Evolutionary conservation across 2,797 vertebrate species (phyloP).

Genomic region (Podarcis lilfordi): DNA sequence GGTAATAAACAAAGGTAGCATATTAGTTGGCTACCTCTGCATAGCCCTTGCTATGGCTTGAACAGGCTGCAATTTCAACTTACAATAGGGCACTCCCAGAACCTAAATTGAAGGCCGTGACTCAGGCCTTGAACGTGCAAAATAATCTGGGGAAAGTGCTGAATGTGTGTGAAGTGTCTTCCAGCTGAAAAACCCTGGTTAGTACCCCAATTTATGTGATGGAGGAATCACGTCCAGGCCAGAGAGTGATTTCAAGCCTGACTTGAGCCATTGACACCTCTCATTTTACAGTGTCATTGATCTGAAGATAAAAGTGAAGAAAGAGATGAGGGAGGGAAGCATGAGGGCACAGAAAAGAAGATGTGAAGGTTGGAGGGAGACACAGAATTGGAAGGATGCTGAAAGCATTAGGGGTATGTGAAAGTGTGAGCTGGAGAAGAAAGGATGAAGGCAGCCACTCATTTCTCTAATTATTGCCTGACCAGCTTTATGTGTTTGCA

Average conservation of each 20-base stretch:
- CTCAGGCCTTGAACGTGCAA: neutral
- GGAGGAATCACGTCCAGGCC: neutral
- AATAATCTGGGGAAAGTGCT: neutral
- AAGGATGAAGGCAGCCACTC: neutral
- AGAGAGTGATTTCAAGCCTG: neutral
- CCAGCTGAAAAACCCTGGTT: too few relatives aligned
- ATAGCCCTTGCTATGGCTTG: neutral
- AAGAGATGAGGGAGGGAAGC: neutral
- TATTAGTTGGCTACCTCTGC: neutral
- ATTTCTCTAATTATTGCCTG: neutral
- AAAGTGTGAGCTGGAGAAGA: neutral
- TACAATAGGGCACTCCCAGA: neutral
- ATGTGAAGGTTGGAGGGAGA: neutral
- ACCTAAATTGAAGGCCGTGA: neutral
- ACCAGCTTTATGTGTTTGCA: neutral
- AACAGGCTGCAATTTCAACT: neutral
- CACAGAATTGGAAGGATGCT: too few relatives aligned
- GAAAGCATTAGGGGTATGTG: neutral
- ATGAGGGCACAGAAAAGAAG: neutral
- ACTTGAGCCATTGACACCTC: neutral
- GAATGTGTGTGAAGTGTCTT: neutral
- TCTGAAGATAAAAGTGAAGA: neutral
- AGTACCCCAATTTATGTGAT: neutral
- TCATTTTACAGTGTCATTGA: neutral
- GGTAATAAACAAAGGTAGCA: neutral